Evolutionary conservation across 2,797 vertebrate genomes (phyloP).

Genomic region (Percopsis omiscomaycus): DNA sequence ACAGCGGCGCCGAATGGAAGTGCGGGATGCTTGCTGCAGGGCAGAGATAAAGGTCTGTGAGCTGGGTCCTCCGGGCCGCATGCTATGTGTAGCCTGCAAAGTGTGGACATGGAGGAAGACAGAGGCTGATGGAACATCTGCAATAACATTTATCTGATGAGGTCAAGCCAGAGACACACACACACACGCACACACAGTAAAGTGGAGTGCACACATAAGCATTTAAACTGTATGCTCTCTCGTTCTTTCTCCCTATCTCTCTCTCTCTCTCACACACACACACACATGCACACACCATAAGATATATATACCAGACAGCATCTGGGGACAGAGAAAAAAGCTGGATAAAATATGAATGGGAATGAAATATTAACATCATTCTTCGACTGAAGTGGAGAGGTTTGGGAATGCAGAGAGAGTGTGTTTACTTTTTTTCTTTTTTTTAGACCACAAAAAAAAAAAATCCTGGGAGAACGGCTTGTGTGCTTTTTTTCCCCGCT

Average conservation of each 20-base stretch:
- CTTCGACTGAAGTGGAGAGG: slow-evolving; percentile 55
- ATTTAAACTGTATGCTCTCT: background rate
- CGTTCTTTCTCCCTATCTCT: background rate
- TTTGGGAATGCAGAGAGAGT: slow-evolving; percentile 26
- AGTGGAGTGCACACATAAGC: background rate
- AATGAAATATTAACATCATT: slow-evolving; percentile 70
- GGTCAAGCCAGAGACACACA: slow-evolving; percentile 23
- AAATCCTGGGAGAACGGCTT: no score
- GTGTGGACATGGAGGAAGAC: slow-evolving; percentile 26
- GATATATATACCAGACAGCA: slow-evolving; percentile 32
- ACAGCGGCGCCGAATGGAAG: slow-evolving; percentile 53
- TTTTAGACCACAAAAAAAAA: slow-evolving; percentile 18
- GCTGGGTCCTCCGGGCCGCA: slow-evolving; percentile 26
- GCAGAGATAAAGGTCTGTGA: slow-evolving; percentile 56
- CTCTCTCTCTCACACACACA: background rate
- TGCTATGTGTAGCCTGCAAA: slow-evolving; percentile 23
- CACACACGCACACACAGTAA: background rate
- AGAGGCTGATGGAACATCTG: slow-evolving; percentile 20
- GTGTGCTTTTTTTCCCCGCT: slow-evolving; percentile 4
- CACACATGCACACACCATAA: slow-evolving; percentile 10
- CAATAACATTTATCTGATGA: slow-evolving; percentile 36
- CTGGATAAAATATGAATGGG: slow-evolving; percentile 64
- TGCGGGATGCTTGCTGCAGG: slow-evolving; percentile 49
- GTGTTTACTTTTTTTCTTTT: background rate
- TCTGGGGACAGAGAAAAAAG: slow-evolving; percentile 50